These are phyloP conservation scores for Limulus polyphemus DNA, from an alignment of 2,888 invertebrate genomes.

Conservation along the genomic window DNA sequence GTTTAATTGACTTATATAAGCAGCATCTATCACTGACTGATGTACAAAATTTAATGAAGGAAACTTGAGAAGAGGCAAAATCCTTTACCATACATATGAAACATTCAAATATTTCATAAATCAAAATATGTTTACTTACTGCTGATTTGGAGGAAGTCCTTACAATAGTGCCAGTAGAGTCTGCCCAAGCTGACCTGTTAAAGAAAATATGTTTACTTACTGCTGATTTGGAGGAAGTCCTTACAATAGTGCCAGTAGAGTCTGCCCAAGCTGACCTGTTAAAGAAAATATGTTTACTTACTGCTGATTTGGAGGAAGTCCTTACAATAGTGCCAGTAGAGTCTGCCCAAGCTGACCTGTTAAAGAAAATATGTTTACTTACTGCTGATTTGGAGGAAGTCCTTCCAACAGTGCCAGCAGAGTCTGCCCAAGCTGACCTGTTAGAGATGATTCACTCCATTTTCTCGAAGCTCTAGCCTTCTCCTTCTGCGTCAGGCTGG, in stretches of 20 bases:
- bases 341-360: slow-evolving; percentile 83
- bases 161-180: slow-evolving; percentile 85
- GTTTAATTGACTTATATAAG: too few relatives aligned
- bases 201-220: slow-evolving; percentile 43
- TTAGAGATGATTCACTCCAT: slow-evolving; percentile 39
- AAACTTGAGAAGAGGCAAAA: too few relatives aligned
- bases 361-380: slow-evolving; percentile 37
- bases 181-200: slow-evolving; percentile 79
- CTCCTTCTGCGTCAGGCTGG: slow-evolving; percentile 82
- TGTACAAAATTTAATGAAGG: too few relatives aligned
- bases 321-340: slow-evolving; percentile 82
- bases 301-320: slow-evolving; percentile 79
- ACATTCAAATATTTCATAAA: too few relatives aligned
- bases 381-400: slow-evolving; percentile 77
- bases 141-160: slow-evolving; percentile 76
- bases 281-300: slow-evolving; percentile 42
- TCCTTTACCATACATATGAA: too few relatives aligned
- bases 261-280: slow-evolving; percentile 80
- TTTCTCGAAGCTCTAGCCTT: slow-evolving; percentile 40
- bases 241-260: slow-evolving; percentile 81
- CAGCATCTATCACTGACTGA: too few relatives aligned
- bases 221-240: slow-evolving; percentile 81
- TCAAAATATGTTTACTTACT: slow-evolving; percentile 44
- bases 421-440: slow-evolving; percentile 79
- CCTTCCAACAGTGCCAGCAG: slow-evolving; percentile 87